Evolutionary conservation across 2,888 invertebrate species (phyloP), one percentile per base, ranked within the genome.

Genomic region (Melikaiella ostensackeni): DNA sequence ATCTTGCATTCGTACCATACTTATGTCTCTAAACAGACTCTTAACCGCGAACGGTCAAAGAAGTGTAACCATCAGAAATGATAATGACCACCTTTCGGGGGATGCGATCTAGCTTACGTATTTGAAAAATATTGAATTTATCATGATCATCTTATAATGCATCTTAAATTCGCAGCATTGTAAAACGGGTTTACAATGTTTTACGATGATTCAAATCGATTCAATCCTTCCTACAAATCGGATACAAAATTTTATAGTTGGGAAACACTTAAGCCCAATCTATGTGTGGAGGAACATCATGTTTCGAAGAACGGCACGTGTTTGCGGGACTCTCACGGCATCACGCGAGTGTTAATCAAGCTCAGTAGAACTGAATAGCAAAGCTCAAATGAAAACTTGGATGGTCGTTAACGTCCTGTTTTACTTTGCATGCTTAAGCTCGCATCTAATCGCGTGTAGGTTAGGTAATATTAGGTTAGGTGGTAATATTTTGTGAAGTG

Each of bases 301-400:
- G 59, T 59, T 59, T 27, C 27, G 21, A 59, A 59, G 59, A 27
- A 59, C 59, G 27, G 59, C 59, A 59, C 59, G 27, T 59, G 59
- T 59, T 59, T 59, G 59, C 59, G 59, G 24, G 27, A 27, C 59
- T 27, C 27, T 59, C 59, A 59, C 59, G 59, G 59, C 59, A 59
- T 59, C 59, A 59, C 59, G 59, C 27, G 24, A 59, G 59, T 27
- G 27, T 27, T 59, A 24, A 59, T 42, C 42, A 42, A 42, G 16
- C 16, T 16, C 42, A 42, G 42, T 42, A 50, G 11, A 19, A 50
- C n/a, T 50, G 4, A 11, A 57, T 57, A 57, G 57, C 57, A 13
- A 57, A 24, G 57, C 21, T 59, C 1, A 24, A 59, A 27, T 59
- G 59, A 59, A 27, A 59, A 59, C 27, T 59, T 59, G 59, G 27